Conservation (phyloP, 2,888 invertebrate species). For the Lottia gigantea region DNA sequence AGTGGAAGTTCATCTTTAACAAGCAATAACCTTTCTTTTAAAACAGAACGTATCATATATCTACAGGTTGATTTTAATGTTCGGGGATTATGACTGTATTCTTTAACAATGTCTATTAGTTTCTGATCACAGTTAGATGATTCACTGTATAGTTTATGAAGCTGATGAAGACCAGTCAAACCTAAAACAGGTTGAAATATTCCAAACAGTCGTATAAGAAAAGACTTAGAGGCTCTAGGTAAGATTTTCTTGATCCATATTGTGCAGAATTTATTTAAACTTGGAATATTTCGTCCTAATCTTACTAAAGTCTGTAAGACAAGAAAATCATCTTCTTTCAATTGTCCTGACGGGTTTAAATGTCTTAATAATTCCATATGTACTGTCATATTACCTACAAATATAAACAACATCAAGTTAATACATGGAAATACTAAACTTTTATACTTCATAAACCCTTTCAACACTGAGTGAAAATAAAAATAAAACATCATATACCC, state of each 20-base stretch:
- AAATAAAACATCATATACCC: no score
- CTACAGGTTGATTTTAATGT: constrained; percentile 39
- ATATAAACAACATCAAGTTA: constrained; percentile 6
- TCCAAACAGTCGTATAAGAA: neutral
- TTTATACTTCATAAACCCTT: no score
- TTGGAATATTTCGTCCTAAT: constrained; percentile 32
- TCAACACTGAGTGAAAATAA: no score
- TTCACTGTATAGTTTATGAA: constrained; percentile 9
- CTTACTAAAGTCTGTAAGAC: constrained; percentile 31
- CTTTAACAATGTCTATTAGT: constrained; percentile 1
- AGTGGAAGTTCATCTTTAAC: constrained; percentile 36
- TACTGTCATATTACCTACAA: constrained; percentile 38
- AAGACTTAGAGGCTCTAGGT: neutral
- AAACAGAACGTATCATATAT: constrained; percentile 34
- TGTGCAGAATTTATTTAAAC: constrained; percentile 25
- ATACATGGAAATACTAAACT: no score
- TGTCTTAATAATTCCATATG: constrained; percentile 36
- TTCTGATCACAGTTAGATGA: constrained; percentile 11
- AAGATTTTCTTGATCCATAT: constrained; percentile 22
- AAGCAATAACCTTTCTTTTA: constrained; percentile 38
- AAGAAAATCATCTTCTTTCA: constrained; percentile 13
- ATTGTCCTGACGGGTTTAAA: neutral
- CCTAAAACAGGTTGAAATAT: neutral
- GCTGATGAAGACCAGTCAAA: neutral
- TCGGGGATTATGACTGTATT: constrained; percentile 7